phyloP scores from a whole-genome alignment of 2,113 vertebrate genomes.

The Solea senegalensis region DNA sequence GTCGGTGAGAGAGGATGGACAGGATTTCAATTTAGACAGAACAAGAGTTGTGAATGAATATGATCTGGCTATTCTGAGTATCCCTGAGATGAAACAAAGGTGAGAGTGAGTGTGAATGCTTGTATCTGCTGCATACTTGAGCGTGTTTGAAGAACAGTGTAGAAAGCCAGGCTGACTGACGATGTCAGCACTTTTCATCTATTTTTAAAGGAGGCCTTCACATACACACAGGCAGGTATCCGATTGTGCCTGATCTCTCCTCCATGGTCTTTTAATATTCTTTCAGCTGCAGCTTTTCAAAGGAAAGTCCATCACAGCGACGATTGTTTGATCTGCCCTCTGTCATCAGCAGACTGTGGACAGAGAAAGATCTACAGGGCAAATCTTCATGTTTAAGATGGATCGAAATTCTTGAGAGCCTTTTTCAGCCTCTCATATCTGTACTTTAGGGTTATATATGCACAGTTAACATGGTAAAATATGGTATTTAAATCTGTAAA shows the following conservation, averaged over 20 bases:
- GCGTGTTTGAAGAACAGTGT: slow-evolving; percentile 22
- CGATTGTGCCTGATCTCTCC: slow-evolving; percentile 24
- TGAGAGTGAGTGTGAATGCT: slow-evolving; percentile 6
- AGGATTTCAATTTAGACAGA: slow-evolving; percentile 5
- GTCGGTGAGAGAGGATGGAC: slow-evolving; percentile 22
- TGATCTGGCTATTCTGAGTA: slow-evolving; percentile 2
- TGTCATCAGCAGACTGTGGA: slow-evolving; percentile 34
- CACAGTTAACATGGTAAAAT: no score
- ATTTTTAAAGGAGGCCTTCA: slow-evolving; percentile 57
- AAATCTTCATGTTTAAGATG: not conserved
- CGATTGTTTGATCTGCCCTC: slow-evolving; percentile 58
- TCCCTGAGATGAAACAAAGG: slow-evolving; percentile 1
- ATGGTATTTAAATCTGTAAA: no score
- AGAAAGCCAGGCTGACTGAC: slow-evolving; percentile 35
- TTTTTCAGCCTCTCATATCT: no score
- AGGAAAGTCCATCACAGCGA: slow-evolving; percentile 49
- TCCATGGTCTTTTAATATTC: slow-evolving; percentile 57
- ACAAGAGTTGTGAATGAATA: not conserved
- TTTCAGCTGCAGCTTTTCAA: slow-evolving; percentile 66
- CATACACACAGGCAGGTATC: slow-evolving; percentile 39
- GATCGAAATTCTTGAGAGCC: not conserved
- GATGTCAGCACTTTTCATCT: slow-evolving; percentile 69
- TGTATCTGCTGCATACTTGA: slow-evolving; percentile 35
- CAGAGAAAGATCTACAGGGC: not conserved
- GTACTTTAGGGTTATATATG: no score